These are phyloP conservation scores for Drosophila suboccidentalis DNA, from an alignment of 2,888 invertebrate species.

Conservation along the genomic window DNA sequence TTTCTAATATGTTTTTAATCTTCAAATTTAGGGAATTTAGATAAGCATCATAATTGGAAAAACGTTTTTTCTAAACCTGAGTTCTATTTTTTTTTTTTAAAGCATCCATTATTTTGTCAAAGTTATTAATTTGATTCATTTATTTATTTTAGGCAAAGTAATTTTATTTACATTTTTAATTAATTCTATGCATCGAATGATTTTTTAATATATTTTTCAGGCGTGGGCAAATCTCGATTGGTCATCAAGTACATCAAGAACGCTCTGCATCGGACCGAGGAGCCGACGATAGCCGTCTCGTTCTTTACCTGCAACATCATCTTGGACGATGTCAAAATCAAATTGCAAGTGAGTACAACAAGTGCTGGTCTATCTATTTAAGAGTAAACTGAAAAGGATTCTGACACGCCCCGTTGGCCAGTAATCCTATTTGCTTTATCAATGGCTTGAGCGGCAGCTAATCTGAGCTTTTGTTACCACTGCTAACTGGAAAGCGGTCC, in stretches of 20 bases:
- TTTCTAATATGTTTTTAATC: neutral
- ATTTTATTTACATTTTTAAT: no score
- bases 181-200: neutral
- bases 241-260: constrained; percentile 93
- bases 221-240: constrained; percentile 96
- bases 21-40: neutral
- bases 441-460: constrained; percentile 48
- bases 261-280: constrained; percentile 90
- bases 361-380: constrained; percentile 2
- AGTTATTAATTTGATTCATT: no score
- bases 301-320: constrained; percentile 95
- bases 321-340: constrained; percentile 90
- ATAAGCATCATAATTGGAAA: no score
- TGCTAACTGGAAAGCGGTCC: neutral
- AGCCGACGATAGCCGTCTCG: constrained; percentile 95
- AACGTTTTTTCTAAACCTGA: no score
- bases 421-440: constrained; percentile 59
- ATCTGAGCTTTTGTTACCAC: constrained; percentile 58
- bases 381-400: constrained; percentile 8
- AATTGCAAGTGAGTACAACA: constrained; percentile 89
- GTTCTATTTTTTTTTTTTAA: no score
- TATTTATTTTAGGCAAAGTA: no score
- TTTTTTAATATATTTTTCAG: constrained; percentile 86
- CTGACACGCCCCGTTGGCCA: constrained; percentile 13
- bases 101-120: no score